Conservation (phyloP, 2,888 invertebrate genomes). For the Cephus sareptanus region DNA sequence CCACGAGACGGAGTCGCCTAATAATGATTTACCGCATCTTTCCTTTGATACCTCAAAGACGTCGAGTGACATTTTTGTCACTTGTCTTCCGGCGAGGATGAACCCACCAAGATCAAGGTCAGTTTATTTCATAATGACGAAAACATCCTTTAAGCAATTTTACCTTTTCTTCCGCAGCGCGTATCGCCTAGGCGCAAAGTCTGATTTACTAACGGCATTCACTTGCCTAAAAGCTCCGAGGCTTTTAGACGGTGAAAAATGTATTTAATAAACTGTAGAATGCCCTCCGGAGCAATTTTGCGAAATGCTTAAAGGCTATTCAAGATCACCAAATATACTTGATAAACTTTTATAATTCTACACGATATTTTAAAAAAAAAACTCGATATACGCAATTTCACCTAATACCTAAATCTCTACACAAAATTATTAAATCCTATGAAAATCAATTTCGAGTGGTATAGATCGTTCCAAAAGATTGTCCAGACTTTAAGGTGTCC, state of each 20-base stretch:
- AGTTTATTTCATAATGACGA: background rate
- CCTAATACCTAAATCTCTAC: background rate
- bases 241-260: conserved; percentile 27
- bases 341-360: background rate
- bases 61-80: background rate
- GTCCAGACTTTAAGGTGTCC: background rate
- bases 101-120: background rate
- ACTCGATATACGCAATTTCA: too few species aligned
- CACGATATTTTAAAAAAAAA: too few species aligned
- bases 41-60: background rate
- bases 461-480: background rate
- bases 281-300: conserved; percentile 11
- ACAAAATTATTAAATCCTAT: background rate
- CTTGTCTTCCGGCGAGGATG: background rate
- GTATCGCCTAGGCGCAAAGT: background rate
- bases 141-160: background rate
- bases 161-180: background rate
- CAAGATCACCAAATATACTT: background rate
- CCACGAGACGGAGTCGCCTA: background rate
- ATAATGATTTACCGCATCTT: background rate
- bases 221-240: conserved; percentile 14
- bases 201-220: background rate
- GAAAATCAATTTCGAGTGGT: background rate
- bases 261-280: conserved; percentile 33
- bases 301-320: background rate